These are phyloP conservation scores for Nesogale talazaci DNA, from an alignment of 2,113 vertebrate genomes.

Conservation along the genomic window DNA sequence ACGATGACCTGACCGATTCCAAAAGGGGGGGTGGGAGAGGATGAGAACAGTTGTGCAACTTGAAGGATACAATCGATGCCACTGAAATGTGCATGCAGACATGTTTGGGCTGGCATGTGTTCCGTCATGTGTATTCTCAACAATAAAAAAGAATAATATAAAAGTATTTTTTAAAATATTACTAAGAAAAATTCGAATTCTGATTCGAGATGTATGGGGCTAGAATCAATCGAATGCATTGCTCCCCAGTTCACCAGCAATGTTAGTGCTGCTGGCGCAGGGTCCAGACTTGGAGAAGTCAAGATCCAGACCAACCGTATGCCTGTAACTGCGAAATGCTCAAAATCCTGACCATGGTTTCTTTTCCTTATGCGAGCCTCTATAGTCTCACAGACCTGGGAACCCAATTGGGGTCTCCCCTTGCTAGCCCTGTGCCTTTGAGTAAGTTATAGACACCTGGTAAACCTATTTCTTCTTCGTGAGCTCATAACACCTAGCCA, in stretches of 20 bases:
- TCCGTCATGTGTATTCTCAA: neutral
- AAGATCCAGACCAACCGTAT: neutral
- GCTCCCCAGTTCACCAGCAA: neutral
- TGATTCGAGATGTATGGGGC: neutral
- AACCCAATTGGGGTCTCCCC: neutral
- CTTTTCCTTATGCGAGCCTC: neutral
- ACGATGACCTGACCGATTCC: neutral
- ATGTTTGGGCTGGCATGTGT: neutral
- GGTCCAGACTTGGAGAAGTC: neutral
- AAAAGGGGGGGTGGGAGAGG: too few relatives aligned
- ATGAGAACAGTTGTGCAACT: too few relatives aligned
- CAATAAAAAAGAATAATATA: neutral
- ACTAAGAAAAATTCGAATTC: neutral
- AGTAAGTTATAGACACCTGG: neutral
- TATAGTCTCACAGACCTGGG: neutral
- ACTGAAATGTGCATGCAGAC: too few relatives aligned
- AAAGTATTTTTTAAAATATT: neutral
- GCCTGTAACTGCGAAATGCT: neutral
- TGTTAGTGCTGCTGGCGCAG: accelerated
- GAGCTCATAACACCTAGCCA: neutral
- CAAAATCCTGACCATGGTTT: neutral
- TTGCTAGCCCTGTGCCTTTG: neutral
- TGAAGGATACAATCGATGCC: too few relatives aligned
- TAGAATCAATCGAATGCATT: neutral
- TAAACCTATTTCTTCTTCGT: neutral